Base-by-base conservation (phyloP, 2,113 vertebrate genomes). In the Alosa alosa region DNA sequence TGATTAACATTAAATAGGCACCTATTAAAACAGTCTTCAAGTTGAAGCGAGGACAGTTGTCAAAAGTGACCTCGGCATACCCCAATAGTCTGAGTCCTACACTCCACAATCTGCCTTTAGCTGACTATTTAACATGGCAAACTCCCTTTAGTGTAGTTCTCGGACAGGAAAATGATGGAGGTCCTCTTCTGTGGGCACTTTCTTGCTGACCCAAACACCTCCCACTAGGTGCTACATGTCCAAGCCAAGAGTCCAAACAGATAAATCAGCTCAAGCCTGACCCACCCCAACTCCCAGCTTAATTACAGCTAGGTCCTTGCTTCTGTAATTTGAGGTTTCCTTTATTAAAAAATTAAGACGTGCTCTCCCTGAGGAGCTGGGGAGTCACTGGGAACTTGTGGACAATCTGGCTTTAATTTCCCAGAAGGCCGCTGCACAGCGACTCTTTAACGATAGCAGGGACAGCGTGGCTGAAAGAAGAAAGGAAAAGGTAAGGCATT, bases 381-480 rank as follows among this genome's bases (percentile, higher is more conserved):
- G 52, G 85, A 92, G 91, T 94, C 92, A 91, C 93, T 92, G 89
- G 90, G 92, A 94, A 94, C 94, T 92, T 92, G 92, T 95, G 90
- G 86, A 94, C 95, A 94, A 94, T 94, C 93, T 94, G 92, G 92
- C 94, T 94, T 94, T 96, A 95, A 96, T 96, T 96, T 96, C 95
- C 95, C 95, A 60, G 47, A 92, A 91, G 94, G 85, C 91, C 89
- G 86, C 88, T 82, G 90, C 90, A 87, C 90, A 91, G 92, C 91
- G 94, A 94, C 90, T 93, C 92, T 94, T 94, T 94, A 92, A 93
- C 89, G 85, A 92, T 81, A 57, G 68, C 50, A 85, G 86, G 89
- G 88, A 89, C 78, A 86, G 90, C 31, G 31, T 78, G 89, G 84
- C 89, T 87, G 88, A 92, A 92, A 91, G 93, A 91, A 90, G 91